Percentiles rank a stretch among this genome's conserved stretches.
phyloP scores from a whole-genome alignment of 2,888 invertebrate genomes.

The Tenthredo distinguenda region DNA sequence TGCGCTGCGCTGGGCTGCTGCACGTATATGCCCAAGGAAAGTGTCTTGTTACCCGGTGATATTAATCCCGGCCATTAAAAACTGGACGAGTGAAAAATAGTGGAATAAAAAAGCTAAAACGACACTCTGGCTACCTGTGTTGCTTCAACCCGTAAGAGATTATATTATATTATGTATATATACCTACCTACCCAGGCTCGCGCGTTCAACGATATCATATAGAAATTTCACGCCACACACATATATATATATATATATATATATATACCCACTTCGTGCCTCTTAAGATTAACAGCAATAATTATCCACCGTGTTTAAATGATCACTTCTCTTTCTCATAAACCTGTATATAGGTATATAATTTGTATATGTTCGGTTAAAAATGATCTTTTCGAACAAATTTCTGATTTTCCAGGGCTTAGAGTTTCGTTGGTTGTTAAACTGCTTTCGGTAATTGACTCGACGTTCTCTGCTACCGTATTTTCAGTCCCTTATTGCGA shows the following conservation, averaged over 20 bases:
- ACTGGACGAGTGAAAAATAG: conserved; percentile 77
- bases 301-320: neutral
- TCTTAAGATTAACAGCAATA: conserved; percentile 6
- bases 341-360: neutral
- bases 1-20: neutral
- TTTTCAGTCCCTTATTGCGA: neutral
- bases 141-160: conserved; percentile 57
- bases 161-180: conserved; percentile 3
- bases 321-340: neutral
- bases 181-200: neutral
- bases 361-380: neutral
- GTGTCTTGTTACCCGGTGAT: conserved; percentile 77
- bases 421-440: neutral
- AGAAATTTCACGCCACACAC: neutral
- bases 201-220: conserved; percentile 1
- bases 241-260: neutral
- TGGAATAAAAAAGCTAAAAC: conserved; percentile 68
- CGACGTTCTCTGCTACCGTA: neutral
- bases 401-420: neutral
- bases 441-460: neutral
- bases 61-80: conserved; percentile 77
- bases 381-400: neutral
- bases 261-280: neutral
- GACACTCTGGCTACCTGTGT: conserved; percentile 71
- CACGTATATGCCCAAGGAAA: conserved; percentile 65